Base-by-base conservation (phyloP, 2,113 vertebrate species). In the Megalops atlanticus region DNA sequence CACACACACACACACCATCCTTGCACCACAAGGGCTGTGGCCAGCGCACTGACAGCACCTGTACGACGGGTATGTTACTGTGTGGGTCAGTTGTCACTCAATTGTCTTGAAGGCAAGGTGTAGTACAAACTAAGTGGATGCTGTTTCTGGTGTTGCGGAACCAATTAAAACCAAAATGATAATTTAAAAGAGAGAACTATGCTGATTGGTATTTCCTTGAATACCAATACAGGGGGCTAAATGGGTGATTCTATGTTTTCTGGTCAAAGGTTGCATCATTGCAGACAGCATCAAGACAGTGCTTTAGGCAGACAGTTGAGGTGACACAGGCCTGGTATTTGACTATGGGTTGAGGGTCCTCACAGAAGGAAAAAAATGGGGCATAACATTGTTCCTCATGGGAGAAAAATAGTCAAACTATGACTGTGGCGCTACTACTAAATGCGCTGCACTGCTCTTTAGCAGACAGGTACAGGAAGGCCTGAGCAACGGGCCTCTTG, bases 141-240 rank as follows among this genome's bases (percentile, higher is more conserved):
- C 39, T 31, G 64, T 39, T 70, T 31, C 39, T 36, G 64, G 40
- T 71, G 77, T n/a, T 40, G 35, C 64, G 45, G 64, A 40, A 71
- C 40, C 64, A 39, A 39, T 27, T 70, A 40, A 71, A 40, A 71
- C 24, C 8, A 27, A 71, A 47, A 79, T 31, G 71, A n/a, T n/a
- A n/a, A n/a, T n/a, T n/a, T n/a, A n/a, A n/a, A n/a, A n/a, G n/a
- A n/a, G n/a, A 36, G 33, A 64, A 15, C 33, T 35, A 16, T 71
- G 77, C 77, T 71, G 77, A 79, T 79, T 69, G 64, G 71, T 39
- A 79, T 70, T 70, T 71, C 71, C 40, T 79, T 78, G 77, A 69
- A 69, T 78, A 71, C 69, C 78, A 79, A 38, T 79, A 33, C 33
- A 43, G 40, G 11, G 16, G 38, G 68, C 41, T 12, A 35, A 80